Evolutionary conservation across 2,113 vertebrate species (phyloP).

Genomic region (Chloropsis cyanopogon): DNA sequence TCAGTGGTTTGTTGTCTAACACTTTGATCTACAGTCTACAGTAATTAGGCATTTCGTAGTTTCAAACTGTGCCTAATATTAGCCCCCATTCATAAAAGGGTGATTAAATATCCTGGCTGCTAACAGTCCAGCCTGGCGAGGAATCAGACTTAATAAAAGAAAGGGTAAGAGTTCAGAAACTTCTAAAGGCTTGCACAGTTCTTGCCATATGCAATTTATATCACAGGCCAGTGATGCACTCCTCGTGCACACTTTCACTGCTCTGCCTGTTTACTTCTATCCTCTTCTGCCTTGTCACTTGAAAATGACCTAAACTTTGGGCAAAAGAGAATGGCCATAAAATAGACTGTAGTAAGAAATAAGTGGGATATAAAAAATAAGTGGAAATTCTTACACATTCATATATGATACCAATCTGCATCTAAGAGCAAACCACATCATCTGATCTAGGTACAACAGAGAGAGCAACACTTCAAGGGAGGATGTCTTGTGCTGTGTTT

Average conservation of each 20-base stretch:
- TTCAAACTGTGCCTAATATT: not conserved
- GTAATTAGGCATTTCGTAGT: not conserved
- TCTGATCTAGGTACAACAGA: not conserved
- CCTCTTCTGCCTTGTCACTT: not conserved
- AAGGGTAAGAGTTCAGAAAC: not conserved
- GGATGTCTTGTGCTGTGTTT: not conserved
- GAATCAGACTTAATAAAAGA: not conserved
- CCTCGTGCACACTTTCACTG: not conserved
- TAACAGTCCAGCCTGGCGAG: not conserved
- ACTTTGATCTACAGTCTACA: not conserved
- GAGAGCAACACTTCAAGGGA: not conserved
- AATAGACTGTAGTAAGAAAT: not conserved
- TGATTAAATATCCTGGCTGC: not conserved
- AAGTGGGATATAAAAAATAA: not conserved
- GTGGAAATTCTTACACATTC: rapidly evolving
- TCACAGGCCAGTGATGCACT: not conserved
- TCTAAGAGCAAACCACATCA: not conserved
- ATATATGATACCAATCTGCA: not conserved
- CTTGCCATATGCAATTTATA: not conserved
- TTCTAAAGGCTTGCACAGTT: not conserved
- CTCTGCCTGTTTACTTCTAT: not conserved
- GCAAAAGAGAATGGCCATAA: not conserved
- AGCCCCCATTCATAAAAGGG: not conserved
- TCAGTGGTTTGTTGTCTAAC: not conserved
- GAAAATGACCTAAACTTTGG: not conserved